Conservation (phyloP, 2,888 invertebrate species). For the Aromia moschata region DNA sequence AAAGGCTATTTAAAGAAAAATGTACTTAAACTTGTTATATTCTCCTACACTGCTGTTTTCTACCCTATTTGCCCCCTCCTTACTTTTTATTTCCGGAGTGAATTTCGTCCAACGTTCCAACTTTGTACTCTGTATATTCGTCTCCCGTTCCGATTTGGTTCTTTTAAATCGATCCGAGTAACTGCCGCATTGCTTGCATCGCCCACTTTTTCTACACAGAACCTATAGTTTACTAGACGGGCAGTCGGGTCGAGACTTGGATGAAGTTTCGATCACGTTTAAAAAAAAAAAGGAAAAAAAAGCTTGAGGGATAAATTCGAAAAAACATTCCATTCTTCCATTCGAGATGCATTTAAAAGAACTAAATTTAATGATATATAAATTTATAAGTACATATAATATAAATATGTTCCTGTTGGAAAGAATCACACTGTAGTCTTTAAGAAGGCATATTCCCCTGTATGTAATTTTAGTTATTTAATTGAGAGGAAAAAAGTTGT, state of each 20-base stretch:
- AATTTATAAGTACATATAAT: conserved; percentile 5
- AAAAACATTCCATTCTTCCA: conserved; percentile 11
- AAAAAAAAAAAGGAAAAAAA: too few relatives aligned
- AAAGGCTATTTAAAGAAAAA: conserved; percentile 12
- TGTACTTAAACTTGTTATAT: conserved; percentile 21
- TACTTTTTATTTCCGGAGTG: conserved; percentile 14
- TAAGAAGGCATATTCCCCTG: conserved; percentile 10
- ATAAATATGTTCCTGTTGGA: conserved; percentile 10
- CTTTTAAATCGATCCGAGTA: conserved; percentile 25
- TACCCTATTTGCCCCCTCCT: conserved; percentile 6
- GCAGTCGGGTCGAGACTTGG: not conserved
- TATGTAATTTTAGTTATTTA: conserved; percentile 12
- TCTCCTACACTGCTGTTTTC: conserved; percentile 8
- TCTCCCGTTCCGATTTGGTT: conserved; percentile 27
- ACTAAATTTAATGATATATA: conserved; percentile 24
- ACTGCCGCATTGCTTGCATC: conserved; percentile 19
- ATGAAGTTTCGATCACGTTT: not conserved
- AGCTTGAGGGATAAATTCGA: too few relatives aligned
- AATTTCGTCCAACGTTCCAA: conserved; percentile 9
- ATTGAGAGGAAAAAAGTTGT: not conserved
- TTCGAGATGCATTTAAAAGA: conserved; percentile 23
- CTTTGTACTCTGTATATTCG: conserved; percentile 32
- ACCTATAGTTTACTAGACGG: not conserved
- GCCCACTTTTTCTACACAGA: not conserved
- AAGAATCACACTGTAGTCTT: conserved; percentile 18